phyloP scores from a whole-genome alignment of 2,797 vertebrate genomes.

The Thripadectes ignobilis region DNA sequence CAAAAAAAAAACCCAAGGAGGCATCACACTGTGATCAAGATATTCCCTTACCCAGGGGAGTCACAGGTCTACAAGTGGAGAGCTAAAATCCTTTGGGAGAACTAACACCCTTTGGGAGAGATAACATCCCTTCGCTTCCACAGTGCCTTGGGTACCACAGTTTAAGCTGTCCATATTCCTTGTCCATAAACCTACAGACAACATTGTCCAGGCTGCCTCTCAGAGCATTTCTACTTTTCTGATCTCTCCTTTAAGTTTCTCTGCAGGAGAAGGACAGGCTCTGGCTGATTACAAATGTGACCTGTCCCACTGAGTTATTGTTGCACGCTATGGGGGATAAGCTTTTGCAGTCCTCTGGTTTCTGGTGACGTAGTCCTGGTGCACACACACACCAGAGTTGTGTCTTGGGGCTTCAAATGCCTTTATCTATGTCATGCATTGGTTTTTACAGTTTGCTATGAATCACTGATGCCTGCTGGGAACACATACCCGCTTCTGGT shows the following conservation, averaged over 20 bases:
- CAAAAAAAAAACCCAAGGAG: not conserved
- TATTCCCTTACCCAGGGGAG: not conserved
- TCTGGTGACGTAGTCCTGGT: slow-evolving; percentile 8
- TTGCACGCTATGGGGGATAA: not conserved
- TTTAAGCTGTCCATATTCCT: not conserved
- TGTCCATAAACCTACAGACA: not conserved
- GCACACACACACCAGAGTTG: not conserved
- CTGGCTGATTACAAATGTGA: not conserved
- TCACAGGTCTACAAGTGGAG: not conserved
- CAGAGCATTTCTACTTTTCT: not conserved
- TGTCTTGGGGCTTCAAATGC: slow-evolving; percentile 65
- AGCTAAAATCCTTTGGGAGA: not conserved
- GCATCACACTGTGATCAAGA: not conserved
- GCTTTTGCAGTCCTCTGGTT: not conserved
- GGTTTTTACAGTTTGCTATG: slow-evolving; percentile 55
- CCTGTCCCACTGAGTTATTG: slow-evolving; percentile 34
- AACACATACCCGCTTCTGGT: slow-evolving; percentile 48
- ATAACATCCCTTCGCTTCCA: not conserved
- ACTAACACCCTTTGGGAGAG: not conserved
- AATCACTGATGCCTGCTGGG: slow-evolving; percentile 68
- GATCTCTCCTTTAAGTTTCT: not conserved
- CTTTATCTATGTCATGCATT: slow-evolving; percentile 62
- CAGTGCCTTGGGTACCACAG: not conserved
- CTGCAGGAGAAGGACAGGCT: not conserved
- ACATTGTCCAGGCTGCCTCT: not conserved